phyloP scores from a whole-genome alignment of 2,888 invertebrate species.

The Scelioninae gen. 1 region DNA sequence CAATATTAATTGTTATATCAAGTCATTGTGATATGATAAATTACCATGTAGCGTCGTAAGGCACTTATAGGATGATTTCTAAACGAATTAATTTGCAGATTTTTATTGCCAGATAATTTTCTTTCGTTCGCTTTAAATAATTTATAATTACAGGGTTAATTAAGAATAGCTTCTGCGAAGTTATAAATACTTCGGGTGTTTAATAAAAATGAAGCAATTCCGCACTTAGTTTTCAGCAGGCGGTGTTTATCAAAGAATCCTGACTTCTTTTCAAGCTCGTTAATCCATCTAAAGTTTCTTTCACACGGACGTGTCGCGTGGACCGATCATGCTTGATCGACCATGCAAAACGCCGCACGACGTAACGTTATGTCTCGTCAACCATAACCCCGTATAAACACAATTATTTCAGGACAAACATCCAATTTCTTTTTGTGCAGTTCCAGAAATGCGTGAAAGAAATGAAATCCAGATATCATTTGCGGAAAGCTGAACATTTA shows the following conservation, averaged over 20 bases:
- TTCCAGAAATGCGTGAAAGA: neutral
- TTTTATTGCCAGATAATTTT: constrained; percentile 30
- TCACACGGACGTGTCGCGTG: constrained; percentile 67
- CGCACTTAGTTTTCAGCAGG: constrained; percentile 46
- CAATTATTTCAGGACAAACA: constrained; percentile 60
- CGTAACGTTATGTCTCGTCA: constrained; percentile 60
- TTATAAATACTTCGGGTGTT: constrained; percentile 36
- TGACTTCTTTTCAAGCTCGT: constrained; percentile 65
- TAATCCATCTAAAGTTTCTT: constrained; percentile 68
- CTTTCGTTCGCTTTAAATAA: constrained; percentile 79
- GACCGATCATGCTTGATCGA: constrained; percentile 69
- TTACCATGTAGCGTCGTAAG: constrained; percentile 17
- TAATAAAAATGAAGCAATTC: constrained; percentile 29
- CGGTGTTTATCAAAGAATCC: constrained; percentile 64
- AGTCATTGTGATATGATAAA: constrained; percentile 39
- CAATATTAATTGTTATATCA: constrained; percentile 41
- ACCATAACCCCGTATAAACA: constrained; percentile 59
- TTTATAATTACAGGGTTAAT: constrained; percentile 54
- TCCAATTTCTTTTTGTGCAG: constrained; percentile 34
- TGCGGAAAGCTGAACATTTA: too few species aligned
- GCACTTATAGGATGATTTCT: constrained; percentile 23
- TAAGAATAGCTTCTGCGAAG: constrained; percentile 26
- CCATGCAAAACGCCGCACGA: constrained; percentile 67
- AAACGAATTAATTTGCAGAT: constrained; percentile 51
- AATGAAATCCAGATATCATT: too few species aligned